Base-by-base conservation (phyloP, 2,888 invertebrate species). In the Cantharis rufa region DNA sequence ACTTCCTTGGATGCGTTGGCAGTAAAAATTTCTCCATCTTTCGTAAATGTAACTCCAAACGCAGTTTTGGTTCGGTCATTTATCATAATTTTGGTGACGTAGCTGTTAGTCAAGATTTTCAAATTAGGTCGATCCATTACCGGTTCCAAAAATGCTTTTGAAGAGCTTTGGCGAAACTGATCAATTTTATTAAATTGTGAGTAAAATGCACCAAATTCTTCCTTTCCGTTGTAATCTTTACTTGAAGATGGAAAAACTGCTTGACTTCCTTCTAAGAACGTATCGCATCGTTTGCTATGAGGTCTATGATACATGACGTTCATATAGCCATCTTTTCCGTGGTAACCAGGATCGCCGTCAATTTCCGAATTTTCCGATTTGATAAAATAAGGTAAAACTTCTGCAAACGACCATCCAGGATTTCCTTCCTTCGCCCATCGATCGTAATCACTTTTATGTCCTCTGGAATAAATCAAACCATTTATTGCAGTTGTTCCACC, bases 401-500 rank as follows among this genome's bases (percentile, higher is more conserved):
- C 92, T 0, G 89, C 84, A 84, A 92, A 95, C 70, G 92, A 91
- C 96, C 96, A 96, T 0, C 95, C 95, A 0, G 89, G 86, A 83
- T 95, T 95, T 1, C 95, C 95, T 86, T 92, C 89, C 24, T 88
- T 88, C 13, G 90, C 92, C 96, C 96, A 96, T 70, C 90, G 89
- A 84, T 96, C 93, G 85, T 93, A 96, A 88, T 96, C 96, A 64
- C 89, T 89, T 2, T 92, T 92, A 83, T 95, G 92, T 0, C 95
- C 95, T 32, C 96, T 89, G 0, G 93, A 92, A 84, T 96, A 95
- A 1, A 94, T 89, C 94, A 96, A 94, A 83, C 92, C 94, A 87
- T 96, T 95, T 4, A 94, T 92, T 7, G 94, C 92, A 28, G 94
- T 94, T 2, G 93, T 92, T 0, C 96, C 96, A 0, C 96, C 96